Percentiles rank a stretch among this genome's conserved stretches.
Evolutionary conservation across 1,140 invertebrate species (phyloP).

Genomic region (Drosophila sp.): DNA sequence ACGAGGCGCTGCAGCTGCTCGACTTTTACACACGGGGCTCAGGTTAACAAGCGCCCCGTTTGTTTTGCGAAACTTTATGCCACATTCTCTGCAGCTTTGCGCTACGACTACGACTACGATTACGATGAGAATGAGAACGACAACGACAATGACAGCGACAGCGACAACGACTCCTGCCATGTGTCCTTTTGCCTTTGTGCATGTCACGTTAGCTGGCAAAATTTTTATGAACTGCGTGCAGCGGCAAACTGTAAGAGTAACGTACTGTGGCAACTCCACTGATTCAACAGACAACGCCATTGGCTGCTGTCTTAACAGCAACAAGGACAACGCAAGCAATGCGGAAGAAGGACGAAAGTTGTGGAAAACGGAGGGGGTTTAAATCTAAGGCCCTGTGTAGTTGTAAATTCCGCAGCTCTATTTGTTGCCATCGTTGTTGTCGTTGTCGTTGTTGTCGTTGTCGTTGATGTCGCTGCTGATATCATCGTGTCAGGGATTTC

Average conservation of each 20-base stretch:
- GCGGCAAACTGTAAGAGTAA: slow-evolving; percentile 15
- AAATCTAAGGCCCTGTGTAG: slow-evolving; percentile 53
- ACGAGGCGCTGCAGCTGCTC: slow-evolving; percentile 31
- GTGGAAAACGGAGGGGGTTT: slow-evolving; percentile 10
- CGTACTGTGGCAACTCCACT: slow-evolving; percentile 18
- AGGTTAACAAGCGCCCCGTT: slow-evolving; percentile 68
- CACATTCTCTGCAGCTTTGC: slow-evolving; percentile 52
- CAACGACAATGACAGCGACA: no score
- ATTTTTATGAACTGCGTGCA: slow-evolving; percentile 82
- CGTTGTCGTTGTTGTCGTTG: slow-evolving; percentile 19
- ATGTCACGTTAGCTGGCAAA: slow-evolving; percentile 81
- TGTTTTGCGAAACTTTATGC: slow-evolving; percentile 66
- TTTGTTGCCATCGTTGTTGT: slow-evolving; percentile 63
- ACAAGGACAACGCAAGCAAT: slow-evolving; percentile 12
- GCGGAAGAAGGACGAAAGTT: neutral
- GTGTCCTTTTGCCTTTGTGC: slow-evolving; percentile 80
- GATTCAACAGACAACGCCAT: slow-evolving; percentile 20
- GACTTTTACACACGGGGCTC: slow-evolving; percentile 19
- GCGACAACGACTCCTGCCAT: slow-evolving; percentile 34
- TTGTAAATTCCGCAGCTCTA: slow-evolving; percentile 81
- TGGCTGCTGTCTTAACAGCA: slow-evolving; percentile 60
- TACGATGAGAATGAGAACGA: no score
- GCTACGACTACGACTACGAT: slow-evolving; percentile 1
- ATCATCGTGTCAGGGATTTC: slow-evolving; percentile 66
- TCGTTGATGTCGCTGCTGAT: slow-evolving; percentile 49